Evolutionary conservation across 2,113 vertebrate genomes (phyloP).

Genomic region (Mohoua ochrocephala): DNA sequence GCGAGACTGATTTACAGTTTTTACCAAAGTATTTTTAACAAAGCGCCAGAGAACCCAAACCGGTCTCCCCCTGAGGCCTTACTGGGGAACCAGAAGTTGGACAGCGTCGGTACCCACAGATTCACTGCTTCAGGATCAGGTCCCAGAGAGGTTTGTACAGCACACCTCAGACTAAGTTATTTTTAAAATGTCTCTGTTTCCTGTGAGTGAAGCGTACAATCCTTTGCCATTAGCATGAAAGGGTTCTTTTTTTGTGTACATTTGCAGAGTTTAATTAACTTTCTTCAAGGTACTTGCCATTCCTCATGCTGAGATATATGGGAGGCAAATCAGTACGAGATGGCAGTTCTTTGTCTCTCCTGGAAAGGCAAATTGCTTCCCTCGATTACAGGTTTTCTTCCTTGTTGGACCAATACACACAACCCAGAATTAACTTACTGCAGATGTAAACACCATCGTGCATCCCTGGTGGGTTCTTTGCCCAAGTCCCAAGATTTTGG

Average conservation of each 20-base stretch:
- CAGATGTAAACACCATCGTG: slow-evolving; percentile 23
- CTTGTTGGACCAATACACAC: background rate
- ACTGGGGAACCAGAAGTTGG: background rate
- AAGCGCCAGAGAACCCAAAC: background rate
- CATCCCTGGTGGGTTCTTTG: background rate
- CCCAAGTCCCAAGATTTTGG: background rate
- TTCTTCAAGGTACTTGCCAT: background rate
- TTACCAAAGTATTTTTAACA: background rate
- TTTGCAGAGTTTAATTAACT: slow-evolving; percentile 67
- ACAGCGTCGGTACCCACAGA: background rate
- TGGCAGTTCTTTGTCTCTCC: slow-evolving; percentile 42
- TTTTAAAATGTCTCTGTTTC: background rate
- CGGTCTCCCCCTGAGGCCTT: background rate
- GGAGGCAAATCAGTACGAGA: slow-evolving; percentile 51
- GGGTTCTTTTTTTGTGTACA: background rate
- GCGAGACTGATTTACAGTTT: background rate
- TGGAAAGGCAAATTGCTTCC: slow-evolving; percentile 53
- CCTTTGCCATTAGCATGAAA: background rate
- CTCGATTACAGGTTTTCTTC: slow-evolving; percentile 14
- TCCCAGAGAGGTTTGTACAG: background rate
- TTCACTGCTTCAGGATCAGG: background rate
- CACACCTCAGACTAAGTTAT: background rate
- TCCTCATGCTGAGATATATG: slow-evolving; percentile 28
- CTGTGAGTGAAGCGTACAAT: background rate
- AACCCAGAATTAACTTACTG: slow-evolving; percentile 18